These are phyloP conservation scores for Macrosteles quadrilineatus DNA, from an alignment of 1,140 invertebrate species.

Conservation along the genomic window DNA sequence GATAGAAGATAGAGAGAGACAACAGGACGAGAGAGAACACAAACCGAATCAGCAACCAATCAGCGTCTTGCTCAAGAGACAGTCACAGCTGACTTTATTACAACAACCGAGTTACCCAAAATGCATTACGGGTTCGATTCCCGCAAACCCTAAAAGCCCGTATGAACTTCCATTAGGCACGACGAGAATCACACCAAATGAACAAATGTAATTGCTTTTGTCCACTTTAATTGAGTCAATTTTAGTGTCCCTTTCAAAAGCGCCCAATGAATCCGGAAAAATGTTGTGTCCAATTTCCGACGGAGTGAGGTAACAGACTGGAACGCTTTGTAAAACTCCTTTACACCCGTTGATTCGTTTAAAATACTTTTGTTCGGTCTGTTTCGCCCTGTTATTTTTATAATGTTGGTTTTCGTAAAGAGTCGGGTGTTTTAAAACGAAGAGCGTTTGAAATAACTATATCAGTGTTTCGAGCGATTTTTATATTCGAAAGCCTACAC, in stretches of 20 bases:
- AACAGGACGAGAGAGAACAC: too few species aligned
- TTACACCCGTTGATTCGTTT: slow-evolving; percentile 15
- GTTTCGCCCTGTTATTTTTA: background rate
- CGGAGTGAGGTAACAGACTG: slow-evolving; percentile 3
- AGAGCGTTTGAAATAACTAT: too few species aligned
- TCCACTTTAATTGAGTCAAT: slow-evolving; percentile 27
- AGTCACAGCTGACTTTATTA: background rate
- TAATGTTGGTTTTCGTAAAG: too few species aligned
- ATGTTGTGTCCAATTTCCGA: slow-evolving; percentile 22
- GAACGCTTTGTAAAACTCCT: slow-evolving; percentile 22
- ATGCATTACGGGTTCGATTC: slow-evolving; percentile 14
- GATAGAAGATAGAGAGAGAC: too few species aligned
- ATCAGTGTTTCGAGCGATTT: too few species aligned
- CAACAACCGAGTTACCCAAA: background rate
- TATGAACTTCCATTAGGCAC: slow-evolving; percentile 20
- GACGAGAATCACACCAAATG: slow-evolving; percentile 1
- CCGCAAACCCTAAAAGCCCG: slow-evolving; percentile 20
- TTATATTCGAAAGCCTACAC: too few species aligned
- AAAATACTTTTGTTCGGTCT: slow-evolving; percentile 6
- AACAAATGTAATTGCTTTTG: slow-evolving; percentile 16
- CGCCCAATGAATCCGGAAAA: slow-evolving; percentile 23
- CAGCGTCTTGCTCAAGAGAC: background rate
- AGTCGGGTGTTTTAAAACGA: too few species aligned
- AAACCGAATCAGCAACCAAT: slow-evolving; percentile 20
- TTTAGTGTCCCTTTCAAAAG: slow-evolving; percentile 23